These are phyloP conservation scores for Drosophila insularis DNA, from an alignment of 1,140 invertebrate species.

Conservation along the genomic window DNA sequence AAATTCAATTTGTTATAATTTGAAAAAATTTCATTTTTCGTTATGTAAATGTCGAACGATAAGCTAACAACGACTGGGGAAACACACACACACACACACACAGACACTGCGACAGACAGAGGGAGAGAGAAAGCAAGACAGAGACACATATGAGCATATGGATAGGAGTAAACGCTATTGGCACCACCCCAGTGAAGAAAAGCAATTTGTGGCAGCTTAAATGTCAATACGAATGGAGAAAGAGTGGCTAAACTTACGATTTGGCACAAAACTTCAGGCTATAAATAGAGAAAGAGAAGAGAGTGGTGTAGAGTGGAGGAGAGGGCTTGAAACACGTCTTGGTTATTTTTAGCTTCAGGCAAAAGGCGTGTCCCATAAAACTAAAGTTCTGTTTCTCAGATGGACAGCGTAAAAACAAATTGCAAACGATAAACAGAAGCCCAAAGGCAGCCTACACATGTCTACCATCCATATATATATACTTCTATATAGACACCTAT, in stretches of 20 bases:
- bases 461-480: not conserved
- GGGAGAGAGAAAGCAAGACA: not conserved
- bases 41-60: constrained; percentile 69
- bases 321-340: constrained; percentile 51
- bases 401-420: constrained; percentile 74
- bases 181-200: constrained; percentile 42
- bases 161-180: constrained; percentile 15
- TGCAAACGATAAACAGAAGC: constrained; percentile 71
- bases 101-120: not conserved
- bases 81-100: not conserved
- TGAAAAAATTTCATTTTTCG: constrained; percentile 76
- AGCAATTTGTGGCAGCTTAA: constrained; percentile 77
- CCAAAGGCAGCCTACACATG: constrained; percentile 47
- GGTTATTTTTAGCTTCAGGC: constrained; percentile 55
- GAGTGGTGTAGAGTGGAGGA: not conserved
- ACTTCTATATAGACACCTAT: not conserved
- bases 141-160: constrained; percentile 32
- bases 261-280: constrained; percentile 38
- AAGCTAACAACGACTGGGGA: constrained; percentile 46
- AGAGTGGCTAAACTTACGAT: constrained; percentile 35
- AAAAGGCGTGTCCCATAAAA: constrained; percentile 59
- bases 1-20: constrained; percentile 81
- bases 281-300: constrained; percentile 54
- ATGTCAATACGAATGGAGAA: constrained; percentile 55
- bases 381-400: constrained; percentile 59